These are phyloP conservation scores for Bradypus variegatus DNA, from an alignment of 2,797 vertebrate species.

Conservation along the genomic window DNA sequence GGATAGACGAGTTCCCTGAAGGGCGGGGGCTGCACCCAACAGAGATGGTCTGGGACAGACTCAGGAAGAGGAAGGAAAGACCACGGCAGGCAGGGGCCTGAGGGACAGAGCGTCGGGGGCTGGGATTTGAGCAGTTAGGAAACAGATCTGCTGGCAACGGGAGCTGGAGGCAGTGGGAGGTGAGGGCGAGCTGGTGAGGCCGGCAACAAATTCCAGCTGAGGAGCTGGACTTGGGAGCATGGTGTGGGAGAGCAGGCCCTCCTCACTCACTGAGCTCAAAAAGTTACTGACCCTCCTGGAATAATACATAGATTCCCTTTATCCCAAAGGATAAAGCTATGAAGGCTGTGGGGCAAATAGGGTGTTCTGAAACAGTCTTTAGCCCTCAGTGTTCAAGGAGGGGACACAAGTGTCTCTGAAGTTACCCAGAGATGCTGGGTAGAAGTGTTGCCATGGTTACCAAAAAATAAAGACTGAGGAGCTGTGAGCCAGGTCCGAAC, in stretches of 20 bases:
- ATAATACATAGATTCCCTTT: background rate
- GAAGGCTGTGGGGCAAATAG: background rate
- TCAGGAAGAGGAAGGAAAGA: background rate
- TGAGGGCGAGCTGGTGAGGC: background rate
- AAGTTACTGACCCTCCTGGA: background rate
- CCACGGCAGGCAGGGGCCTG: background rate
- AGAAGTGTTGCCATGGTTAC: background rate
- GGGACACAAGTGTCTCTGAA: background rate
- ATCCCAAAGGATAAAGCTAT: background rate
- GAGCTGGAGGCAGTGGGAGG: background rate
- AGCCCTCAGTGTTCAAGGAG: background rate
- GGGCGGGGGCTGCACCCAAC: background rate
- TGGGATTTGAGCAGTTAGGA: background rate
- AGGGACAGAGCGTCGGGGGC: background rate
- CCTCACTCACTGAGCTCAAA: background rate
- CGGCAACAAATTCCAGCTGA: rapidly evolving
- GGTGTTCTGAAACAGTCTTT: background rate
- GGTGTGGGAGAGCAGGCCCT: too few species aligned
- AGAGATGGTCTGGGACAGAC: background rate
- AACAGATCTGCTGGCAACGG: background rate
- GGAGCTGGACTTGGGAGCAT: background rate
- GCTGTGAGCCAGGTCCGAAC: background rate
- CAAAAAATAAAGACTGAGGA: background rate
- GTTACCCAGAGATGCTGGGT: rapidly evolving
- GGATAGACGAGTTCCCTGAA: background rate